Conservation (phyloP, 2,797 vertebrate species). For the Hephaestus fuliginosus region DNA sequence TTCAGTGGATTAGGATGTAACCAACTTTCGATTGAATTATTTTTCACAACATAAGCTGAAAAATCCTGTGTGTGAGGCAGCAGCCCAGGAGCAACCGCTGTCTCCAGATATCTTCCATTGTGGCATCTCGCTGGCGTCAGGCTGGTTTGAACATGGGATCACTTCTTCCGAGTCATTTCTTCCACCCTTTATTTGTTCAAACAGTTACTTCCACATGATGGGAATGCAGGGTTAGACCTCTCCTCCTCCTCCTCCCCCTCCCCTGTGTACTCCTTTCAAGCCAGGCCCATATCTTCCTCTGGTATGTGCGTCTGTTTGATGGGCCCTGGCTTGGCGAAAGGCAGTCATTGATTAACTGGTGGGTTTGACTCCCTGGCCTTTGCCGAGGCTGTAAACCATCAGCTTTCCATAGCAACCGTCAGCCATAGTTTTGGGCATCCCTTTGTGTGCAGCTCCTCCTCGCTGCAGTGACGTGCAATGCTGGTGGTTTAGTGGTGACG, state of each 20-base stretch:
- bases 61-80: slow-evolving; percentile 1
- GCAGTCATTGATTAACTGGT: slow-evolving; percentile 77
- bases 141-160: slow-evolving; percentile 39
- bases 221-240: slow-evolving; percentile 29
- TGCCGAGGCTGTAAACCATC: slow-evolving; percentile 73
- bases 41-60: slow-evolving; percentile 2
- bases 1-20: no score
- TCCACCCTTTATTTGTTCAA: slow-evolving; percentile 34
- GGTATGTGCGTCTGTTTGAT: slow-evolving; percentile 64
- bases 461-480: slow-evolving; percentile 35
- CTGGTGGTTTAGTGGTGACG: slow-evolving; percentile 10
- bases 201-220: slow-evolving; percentile 37
- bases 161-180: slow-evolving; percentile 42
- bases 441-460: slow-evolving; percentile 63
- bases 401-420: slow-evolving; percentile 75
- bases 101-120: slow-evolving; percentile 19
- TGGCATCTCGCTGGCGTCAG: slow-evolving; percentile 35
- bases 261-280: slow-evolving; percentile 18
- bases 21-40: not conserved
- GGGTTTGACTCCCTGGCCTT: slow-evolving; percentile 69
- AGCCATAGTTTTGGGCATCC: slow-evolving; percentile 62
- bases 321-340: slow-evolving; percentile 38
- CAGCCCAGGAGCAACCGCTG: slow-evolving; percentile 21
- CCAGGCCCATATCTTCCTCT: slow-evolving; percentile 54
- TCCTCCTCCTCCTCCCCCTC: slow-evolving; percentile 3